Evolutionary conservation across 2,888 invertebrate genomes (phyloP).

Genomic region (Digitonthophagus gazella): DNA sequence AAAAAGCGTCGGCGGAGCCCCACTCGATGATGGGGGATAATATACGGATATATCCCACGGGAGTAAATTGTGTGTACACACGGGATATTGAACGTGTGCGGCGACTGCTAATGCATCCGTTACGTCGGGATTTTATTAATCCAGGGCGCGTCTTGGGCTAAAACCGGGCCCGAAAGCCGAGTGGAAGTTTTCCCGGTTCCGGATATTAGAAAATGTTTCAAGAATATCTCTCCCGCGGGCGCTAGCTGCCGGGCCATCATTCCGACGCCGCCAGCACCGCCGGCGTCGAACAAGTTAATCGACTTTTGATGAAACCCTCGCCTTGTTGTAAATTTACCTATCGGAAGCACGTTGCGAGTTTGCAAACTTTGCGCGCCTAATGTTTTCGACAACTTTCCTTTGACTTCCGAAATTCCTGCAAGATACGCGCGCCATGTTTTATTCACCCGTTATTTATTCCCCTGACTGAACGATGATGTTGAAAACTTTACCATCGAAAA

Average conservation of each 20-base stretch:
- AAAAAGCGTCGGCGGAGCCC: not conserved
- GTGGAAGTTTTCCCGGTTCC: constrained; percentile 5
- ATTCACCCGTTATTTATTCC: not conserved
- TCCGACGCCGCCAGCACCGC: constrained; percentile 4
- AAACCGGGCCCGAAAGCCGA: not conserved
- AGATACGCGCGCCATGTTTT: not conserved
- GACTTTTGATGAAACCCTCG: constrained; percentile 16
- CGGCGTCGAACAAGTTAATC: constrained; percentile 12
- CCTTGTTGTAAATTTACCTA: constrained; percentile 12
- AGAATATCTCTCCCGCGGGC: constrained; percentile 12
- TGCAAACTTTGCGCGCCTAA: constrained; percentile 3
- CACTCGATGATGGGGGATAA: constrained; percentile 14
- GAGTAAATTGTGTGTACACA: constrained; percentile 24
- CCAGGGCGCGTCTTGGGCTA: constrained; percentile 5
- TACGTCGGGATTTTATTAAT: constrained; percentile 7
- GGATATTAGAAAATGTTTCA: constrained; percentile 17
- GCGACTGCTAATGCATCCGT: constrained; percentile 32
- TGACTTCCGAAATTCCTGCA: not conserved
- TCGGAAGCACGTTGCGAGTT: constrained; percentile 7
- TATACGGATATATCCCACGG: constrained; percentile 5
- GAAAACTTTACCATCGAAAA: not conserved
- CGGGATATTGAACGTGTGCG: constrained; percentile 32
- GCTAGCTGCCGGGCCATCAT: constrained; percentile 1
- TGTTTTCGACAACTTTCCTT: not conserved
- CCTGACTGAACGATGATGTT: not conserved